These are phyloP conservation scores for Sebastes diaconus DNA, from an alignment of 2,797 vertebrate genomes.

Conservation along the genomic window DNA sequence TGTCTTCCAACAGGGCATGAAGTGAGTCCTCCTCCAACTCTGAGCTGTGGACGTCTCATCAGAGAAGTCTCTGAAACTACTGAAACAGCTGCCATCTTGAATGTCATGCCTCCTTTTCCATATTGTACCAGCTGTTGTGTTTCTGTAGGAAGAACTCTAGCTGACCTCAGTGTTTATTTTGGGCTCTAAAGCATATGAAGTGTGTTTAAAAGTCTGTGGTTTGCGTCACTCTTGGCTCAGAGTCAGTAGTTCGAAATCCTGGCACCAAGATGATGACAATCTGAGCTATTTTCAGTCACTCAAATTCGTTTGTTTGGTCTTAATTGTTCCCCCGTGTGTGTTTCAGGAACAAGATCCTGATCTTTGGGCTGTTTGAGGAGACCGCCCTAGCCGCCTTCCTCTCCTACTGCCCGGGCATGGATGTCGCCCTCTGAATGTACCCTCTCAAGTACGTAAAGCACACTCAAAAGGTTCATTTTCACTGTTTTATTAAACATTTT, in stretches of 20 bases:
- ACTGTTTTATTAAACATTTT: background rate
- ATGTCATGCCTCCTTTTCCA: background rate
- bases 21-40: constrained; percentile 75
- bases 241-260: background rate
- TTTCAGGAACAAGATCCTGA: constrained; percentile 95
- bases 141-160: background rate
- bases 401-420: constrained; percentile 97
- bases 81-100: too few species aligned
- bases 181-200: background rate
- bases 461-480: background rate
- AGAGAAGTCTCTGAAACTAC: background rate
- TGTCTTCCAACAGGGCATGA: constrained; percentile 97
- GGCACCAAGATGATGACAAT: background rate
- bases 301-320: background rate
- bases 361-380: constrained; percentile 97
- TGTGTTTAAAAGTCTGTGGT: background rate
- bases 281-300: background rate
- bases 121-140: background rate
- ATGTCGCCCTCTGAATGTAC: constrained; percentile 95
- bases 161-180: background rate
- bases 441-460: constrained; percentile 88
- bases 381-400: constrained; percentile 95
- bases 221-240: background rate
- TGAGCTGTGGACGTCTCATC: background rate
- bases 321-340: background rate